Evolutionary conservation across 2,888 invertebrate species (phyloP).

Genomic region (Hedychridium roseum): DNA sequence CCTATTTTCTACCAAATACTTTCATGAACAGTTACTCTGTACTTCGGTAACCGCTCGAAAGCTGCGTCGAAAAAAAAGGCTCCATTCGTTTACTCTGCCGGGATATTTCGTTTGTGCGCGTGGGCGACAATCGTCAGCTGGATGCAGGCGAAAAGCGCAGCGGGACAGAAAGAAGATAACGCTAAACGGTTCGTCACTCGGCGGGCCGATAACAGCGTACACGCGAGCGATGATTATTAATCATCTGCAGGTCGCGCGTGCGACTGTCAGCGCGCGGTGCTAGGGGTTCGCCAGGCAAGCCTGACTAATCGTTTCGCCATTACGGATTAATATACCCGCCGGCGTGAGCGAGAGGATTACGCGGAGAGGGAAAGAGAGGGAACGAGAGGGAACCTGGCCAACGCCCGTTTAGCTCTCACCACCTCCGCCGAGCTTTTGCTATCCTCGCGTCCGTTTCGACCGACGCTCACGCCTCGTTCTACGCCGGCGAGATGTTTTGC

Average conservation of each 20-base stretch:
- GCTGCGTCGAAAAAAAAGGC: too few relatives aligned
- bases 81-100: too few relatives aligned
- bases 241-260: constrained; percentile 61
- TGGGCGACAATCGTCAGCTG: too few relatives aligned
- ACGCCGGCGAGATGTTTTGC: neutral
- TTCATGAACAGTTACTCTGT: too few relatives aligned
- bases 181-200: constrained; percentile 40
- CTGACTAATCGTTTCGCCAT: constrained; percentile 62
- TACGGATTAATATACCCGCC: constrained; percentile 56
- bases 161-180: constrained; percentile 36
- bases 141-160: constrained; percentile 33
- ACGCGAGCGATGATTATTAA: constrained; percentile 56
- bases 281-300: constrained; percentile 30
- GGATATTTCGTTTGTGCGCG: too few relatives aligned
- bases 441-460: too few relatives aligned
- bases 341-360: too few relatives aligned
- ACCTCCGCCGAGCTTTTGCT: neutral
- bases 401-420: constrained; percentile 22
- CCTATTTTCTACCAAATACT: too few relatives aligned
- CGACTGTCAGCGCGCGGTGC: constrained; percentile 53
- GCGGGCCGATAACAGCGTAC: constrained; percentile 38
- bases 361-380: neutral
- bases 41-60: too few relatives aligned
- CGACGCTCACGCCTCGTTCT: constrained; percentile 3
- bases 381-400: constrained; percentile 7